These are phyloP conservation scores for Calycopis cecrops DNA, from an alignment of 1,140 invertebrate species.

Conservation along the genomic window DNA sequence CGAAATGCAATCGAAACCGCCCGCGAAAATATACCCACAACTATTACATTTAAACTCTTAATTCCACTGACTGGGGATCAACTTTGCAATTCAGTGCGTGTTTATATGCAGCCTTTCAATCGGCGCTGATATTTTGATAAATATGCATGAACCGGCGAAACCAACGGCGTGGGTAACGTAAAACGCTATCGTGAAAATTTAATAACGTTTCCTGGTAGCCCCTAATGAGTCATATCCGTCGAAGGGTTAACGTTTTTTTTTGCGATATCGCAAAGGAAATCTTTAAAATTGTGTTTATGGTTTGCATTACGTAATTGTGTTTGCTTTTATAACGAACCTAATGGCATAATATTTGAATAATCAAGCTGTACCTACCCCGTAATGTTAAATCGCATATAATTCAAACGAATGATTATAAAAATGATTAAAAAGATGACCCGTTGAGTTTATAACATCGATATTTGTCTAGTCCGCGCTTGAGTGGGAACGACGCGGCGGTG, in stretches of 20 bases:
- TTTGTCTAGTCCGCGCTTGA: too few species aligned
- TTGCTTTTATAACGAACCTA: too few species aligned
- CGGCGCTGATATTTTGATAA: slow-evolving; percentile 72
- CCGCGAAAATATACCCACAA: slow-evolving; percentile 56
- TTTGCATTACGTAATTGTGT: neutral
- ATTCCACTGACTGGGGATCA: slow-evolving; percentile 40
- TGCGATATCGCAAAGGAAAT: slow-evolving; percentile 55
- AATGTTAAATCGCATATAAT: too few species aligned
- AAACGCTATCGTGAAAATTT: slow-evolving; percentile 73
- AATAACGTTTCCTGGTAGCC: slow-evolving; percentile 70
- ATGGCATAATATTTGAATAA: too few species aligned
- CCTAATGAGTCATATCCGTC: slow-evolving; percentile 69
- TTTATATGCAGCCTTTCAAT: slow-evolving; percentile 73
- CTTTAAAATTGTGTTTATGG: slow-evolving; percentile 43
- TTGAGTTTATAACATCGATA: too few species aligned
- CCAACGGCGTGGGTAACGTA: slow-evolving; percentile 61
- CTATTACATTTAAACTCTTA: slow-evolving; percentile 55
- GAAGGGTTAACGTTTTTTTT: slow-evolving; percentile 65
- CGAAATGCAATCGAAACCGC: slow-evolving; percentile 43
- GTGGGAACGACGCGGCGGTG: too few species aligned
- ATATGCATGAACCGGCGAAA: slow-evolving; percentile 72
- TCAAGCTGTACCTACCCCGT: too few species aligned
- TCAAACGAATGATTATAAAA: too few species aligned
- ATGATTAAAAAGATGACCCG: too few species aligned
- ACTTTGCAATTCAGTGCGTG: slow-evolving; percentile 64